Conservation (phyloP, 1,140 invertebrate species). For the Monomorium pharaonis region DNA sequence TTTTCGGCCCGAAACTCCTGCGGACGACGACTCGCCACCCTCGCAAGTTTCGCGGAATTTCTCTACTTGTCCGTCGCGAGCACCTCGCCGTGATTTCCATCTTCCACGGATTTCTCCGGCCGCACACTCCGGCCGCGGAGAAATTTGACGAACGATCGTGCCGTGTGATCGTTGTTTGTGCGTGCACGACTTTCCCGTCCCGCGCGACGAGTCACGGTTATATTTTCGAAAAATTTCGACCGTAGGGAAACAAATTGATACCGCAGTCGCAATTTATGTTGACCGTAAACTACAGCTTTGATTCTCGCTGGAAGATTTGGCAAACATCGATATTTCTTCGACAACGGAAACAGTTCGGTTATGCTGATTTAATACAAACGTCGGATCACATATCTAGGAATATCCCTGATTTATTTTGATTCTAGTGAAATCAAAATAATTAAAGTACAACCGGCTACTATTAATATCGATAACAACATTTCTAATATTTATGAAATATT, state of each 20-base stretch:
- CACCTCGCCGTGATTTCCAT: conserved; percentile 40
- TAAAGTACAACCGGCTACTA: neutral
- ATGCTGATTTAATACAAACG: conserved; percentile 31
- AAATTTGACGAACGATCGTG: conserved; percentile 34
- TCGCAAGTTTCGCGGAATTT: conserved; percentile 61
- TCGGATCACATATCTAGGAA: neutral
- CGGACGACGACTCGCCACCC: conserved; percentile 41
- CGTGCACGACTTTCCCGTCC: neutral
- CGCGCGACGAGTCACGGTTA: too few relatives aligned
- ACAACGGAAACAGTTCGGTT: neutral
- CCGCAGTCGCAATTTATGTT: conserved; percentile 34
- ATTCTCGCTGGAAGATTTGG: conserved; percentile 36
- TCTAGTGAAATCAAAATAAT: conserved; percentile 4
- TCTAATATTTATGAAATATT: neutral
- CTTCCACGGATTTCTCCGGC: conserved; percentile 19
- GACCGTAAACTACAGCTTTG: conserved; percentile 39
- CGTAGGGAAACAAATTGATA: conserved; percentile 33
- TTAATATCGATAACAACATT: neutral
- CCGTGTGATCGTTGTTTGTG: conserved; percentile 33
- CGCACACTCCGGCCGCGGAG: neutral
- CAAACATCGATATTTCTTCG: conserved; percentile 49
- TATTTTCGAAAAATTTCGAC: conserved; percentile 31
- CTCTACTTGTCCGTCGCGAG: conserved; percentile 7
- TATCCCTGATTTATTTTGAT: neutral
- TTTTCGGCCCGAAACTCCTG: conserved; percentile 58